Base-by-base conservation (phyloP, 2,113 vertebrate genomes). In the Callaeas wilsoni region DNA sequence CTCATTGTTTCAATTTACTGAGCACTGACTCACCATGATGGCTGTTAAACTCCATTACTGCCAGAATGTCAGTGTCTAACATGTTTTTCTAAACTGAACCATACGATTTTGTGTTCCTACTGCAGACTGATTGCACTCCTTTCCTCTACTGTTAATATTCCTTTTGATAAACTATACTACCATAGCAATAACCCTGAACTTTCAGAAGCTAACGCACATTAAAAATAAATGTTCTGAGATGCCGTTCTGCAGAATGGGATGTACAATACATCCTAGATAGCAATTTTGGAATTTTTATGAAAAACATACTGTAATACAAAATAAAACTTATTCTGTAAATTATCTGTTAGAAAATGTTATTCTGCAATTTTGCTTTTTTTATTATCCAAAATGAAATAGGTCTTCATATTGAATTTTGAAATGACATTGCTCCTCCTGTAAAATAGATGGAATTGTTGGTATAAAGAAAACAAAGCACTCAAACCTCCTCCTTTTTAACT, bases 321-420 rank as follows among this genome's bases (percentile, higher is more conserved):
- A 96, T 93, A 96, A 95, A 96, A 81, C 10, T 88, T 84, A 33
- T 7, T 37, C 25, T 64, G 25, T 82, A 93, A 96, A 95, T 95
- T 89, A 88, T 82, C 83, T 94, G 39, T 81, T 94, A 91, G 55
- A 63, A 97, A 97, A 93, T 8, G 29, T 41, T 86, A 94, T 87
- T 93, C 90, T 95, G 82, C 49, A 84, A 47, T 96, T 95, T 96
- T 93, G 32, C 12, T 90, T 95, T 91, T n/a, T 89, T 96, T 96
- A 94, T 96, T 94, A 85, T 67, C 26, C 33, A 77, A 90, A 96
- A 89, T 86, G 14, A 96, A 96, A 94, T 82, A 93, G 32, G 57
- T 90, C 33, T 89, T 95, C 41, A 67, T 89, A 94, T 47, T 94
- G 77, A 96, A 56, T 65, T 97, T 80, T 96, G 89, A 96, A 64